Conservation (phyloP, 1,140 invertebrate genomes). For the Maniola jurtina region DNA sequence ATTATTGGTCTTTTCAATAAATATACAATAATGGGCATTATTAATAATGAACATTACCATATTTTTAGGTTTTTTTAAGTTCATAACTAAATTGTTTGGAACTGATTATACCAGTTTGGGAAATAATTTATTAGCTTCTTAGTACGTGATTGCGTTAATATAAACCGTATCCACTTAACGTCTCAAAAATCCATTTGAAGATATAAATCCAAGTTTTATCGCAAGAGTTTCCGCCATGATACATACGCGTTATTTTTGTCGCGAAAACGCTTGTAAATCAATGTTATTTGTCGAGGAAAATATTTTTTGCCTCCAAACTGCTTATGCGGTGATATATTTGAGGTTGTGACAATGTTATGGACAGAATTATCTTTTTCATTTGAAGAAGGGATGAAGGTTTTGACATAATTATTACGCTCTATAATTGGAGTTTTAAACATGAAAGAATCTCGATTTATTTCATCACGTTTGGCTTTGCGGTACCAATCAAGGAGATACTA, state of each 20-base stretch:
- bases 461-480: too few relatives aligned
- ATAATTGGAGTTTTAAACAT: neutral
- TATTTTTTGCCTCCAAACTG: slow-evolving; percentile 36
- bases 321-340: slow-evolving; percentile 34
- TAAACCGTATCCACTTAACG: slow-evolving; percentile 23
- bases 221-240: slow-evolving; percentile 50
- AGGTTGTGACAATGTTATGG: slow-evolving; percentile 29
- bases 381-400: neutral
- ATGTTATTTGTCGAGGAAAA: slow-evolving; percentile 59
- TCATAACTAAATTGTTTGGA: neutral
- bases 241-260: slow-evolving; percentile 50
- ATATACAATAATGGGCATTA: too few relatives aligned
- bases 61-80: slow-evolving; percentile 6
- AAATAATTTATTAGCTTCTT: slow-evolving; percentile 5
- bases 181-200: slow-evolving; percentile 41
- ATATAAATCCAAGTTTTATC: slow-evolving; percentile 57
- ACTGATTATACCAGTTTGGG: neutral
- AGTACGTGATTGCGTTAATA: neutral
- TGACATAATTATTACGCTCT: neutral
- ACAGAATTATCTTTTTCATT: slow-evolving; percentile 11
- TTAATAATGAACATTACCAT: neutral
- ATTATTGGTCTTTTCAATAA: neutral
- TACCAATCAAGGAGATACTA: too few relatives aligned
- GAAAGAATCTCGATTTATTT: too few relatives aligned
- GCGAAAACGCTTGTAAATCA: slow-evolving; percentile 59